These are phyloP conservation scores for Megaceryle maxima DNA, from an alignment of 2,113 vertebrate species.

Conservation along the genomic window DNA sequence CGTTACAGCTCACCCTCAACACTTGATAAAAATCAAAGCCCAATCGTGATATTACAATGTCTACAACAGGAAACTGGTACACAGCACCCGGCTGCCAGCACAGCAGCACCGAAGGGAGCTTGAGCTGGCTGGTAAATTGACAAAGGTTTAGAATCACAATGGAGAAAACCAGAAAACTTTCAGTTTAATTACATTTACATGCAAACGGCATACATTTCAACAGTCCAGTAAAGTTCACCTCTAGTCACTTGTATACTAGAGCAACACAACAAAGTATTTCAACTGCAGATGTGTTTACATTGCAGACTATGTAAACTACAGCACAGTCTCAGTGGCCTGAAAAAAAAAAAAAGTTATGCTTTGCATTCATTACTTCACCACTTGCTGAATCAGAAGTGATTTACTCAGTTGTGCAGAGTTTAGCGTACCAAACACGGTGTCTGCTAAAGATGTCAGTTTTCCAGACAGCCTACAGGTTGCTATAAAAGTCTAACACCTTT, in stretches of 20 bases:
- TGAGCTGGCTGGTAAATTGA: neutral
- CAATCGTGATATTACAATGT: neutral
- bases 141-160: neutral
- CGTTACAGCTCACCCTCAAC: neutral
- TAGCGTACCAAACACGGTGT: neutral
- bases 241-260: neutral
- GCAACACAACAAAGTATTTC: neutral
- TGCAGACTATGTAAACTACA: neutral
- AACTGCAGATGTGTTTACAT: constrained; percentile 15
- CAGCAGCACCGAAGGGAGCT: neutral
- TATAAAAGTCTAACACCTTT: neutral
- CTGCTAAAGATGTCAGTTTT: neutral
- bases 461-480: constrained; percentile 22
- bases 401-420: neutral
- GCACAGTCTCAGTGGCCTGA: neutral
- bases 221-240: neutral
- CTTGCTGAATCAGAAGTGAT: constrained; percentile 34
- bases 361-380: neutral
- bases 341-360: constrained; percentile 31
- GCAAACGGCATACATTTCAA: neutral
- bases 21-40: constrained; percentile 31
- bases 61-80: neutral
- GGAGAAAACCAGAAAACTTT: neutral
- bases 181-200: neutral
- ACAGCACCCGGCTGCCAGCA: neutral